Percentiles rank a stretch among this genome's conserved stretches.
Conservation (phyloP, 2,888 invertebrate species). For the Loripinus fragilis region DNA sequence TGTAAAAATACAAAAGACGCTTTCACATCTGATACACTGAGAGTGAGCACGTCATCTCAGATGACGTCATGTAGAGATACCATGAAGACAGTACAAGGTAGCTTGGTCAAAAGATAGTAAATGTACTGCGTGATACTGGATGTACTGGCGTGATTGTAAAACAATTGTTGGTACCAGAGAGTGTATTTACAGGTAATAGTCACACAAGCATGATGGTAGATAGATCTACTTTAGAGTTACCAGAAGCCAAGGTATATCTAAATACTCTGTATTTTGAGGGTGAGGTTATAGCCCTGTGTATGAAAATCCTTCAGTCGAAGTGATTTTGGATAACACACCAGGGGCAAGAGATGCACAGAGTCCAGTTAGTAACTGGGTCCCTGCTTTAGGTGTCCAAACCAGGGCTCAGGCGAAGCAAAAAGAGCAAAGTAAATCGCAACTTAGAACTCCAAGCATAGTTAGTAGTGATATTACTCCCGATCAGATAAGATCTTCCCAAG, state of each 20-base stretch:
- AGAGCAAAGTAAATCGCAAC: neutral
- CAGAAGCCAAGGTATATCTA: too few species aligned
- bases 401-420: conserved; percentile 16
- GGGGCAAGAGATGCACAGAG: too few species aligned
- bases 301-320: too few species aligned
- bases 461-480: neutral
- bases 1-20: too few species aligned
- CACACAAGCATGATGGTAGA: too few species aligned
- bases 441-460: neutral
- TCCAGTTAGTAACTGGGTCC: conserved; percentile 36
- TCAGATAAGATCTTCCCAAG: neutral
- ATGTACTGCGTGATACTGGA: conserved; percentile 42
- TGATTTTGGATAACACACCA: too few species aligned
- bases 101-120: conserved; percentile 8
- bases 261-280: too few species aligned
- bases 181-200: conserved; percentile 35
- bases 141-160: conserved; percentile 41
- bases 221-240: too few species aligned
- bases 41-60: too few species aligned
- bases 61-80: too few species aligned
- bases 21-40: too few species aligned
- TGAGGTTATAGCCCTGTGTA: too few species aligned
- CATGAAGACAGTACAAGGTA: conserved; percentile 17
- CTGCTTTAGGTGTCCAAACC: conserved; percentile 32
- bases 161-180: conserved; percentile 22